These are phyloP conservation scores for Lamellibrachia luymesi DNA, from an alignment of 1,140 invertebrate species.

Conservation along the genomic window DNA sequence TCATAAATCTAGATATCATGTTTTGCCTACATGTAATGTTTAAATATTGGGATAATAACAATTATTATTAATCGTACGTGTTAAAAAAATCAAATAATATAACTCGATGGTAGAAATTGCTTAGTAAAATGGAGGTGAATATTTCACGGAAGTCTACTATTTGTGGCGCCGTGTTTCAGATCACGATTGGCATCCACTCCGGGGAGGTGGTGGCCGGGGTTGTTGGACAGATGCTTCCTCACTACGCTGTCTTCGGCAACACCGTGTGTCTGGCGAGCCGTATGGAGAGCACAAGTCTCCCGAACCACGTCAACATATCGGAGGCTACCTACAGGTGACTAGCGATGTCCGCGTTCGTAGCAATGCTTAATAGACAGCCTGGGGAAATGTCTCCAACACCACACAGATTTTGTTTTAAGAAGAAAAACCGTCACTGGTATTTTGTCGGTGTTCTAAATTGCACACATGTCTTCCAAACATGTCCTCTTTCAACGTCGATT, in stretches of 20 bases:
- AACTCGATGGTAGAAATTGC: too few species aligned
- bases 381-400: not conserved
- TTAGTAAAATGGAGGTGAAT: too few species aligned
- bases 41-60: too few species aligned
- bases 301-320: slow-evolving; percentile 90
- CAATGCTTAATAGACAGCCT: too few species aligned
- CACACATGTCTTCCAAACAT: not conserved
- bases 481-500: not conserved
- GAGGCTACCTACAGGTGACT: slow-evolving; percentile 87
- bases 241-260: slow-evolving; percentile 96
- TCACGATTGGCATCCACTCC: slow-evolving; percentile 94
- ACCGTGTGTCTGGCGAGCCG: slow-evolving; percentile 93
- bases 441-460: too few species aligned
- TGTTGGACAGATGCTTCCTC: slow-evolving; percentile 92
- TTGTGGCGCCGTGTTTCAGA: slow-evolving; percentile 59
- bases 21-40: too few species aligned
- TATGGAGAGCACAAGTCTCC: slow-evolving; percentile 90
- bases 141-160: not conserved
- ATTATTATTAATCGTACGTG: too few species aligned
- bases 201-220: slow-evolving; percentile 95
- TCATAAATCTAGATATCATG: too few species aligned
- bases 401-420: not conserved
- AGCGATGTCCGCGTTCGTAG: not conserved
- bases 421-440: not conserved
- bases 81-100: too few species aligned